Percentiles rank a stretch among this genome's conserved stretches.
Conservation (phyloP, 2,113 vertebrate species). For the Myiozetetes cayanensis region DNA sequence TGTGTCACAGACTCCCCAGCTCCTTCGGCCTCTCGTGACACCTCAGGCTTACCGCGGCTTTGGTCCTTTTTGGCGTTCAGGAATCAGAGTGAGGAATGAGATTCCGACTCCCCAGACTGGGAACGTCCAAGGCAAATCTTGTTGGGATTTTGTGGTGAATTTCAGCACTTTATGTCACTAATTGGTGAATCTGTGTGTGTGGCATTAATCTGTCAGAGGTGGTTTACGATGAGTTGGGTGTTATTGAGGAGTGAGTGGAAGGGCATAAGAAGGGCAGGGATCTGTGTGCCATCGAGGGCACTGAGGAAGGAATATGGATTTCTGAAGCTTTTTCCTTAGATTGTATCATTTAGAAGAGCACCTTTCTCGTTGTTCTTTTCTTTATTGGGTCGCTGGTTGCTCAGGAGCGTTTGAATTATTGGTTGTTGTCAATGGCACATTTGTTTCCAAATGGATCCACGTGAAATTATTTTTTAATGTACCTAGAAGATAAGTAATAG, state of each 20-base stretch:
- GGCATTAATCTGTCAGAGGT: background rate
- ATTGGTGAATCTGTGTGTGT: background rate
- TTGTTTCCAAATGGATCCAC: background rate
- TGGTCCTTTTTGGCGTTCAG: constrained; percentile 44
- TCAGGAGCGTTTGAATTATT: background rate
- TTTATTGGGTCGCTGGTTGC: background rate
- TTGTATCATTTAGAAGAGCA: background rate
- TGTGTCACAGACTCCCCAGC: constrained; percentile 21
- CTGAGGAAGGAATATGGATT: background rate
- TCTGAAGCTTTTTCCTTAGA: background rate
- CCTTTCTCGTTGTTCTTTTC: background rate
- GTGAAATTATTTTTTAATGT: constrained; percentile 3
- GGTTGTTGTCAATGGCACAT: background rate
- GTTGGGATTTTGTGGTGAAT: background rate
- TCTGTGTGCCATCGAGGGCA: background rate
- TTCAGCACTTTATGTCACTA: background rate
- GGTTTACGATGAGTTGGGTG: background rate
- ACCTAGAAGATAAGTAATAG: background rate
- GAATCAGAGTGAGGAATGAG: background rate
- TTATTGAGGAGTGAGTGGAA: background rate
- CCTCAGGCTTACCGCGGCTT: background rate
- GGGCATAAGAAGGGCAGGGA: background rate
- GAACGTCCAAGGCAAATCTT: background rate
- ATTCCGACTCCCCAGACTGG: background rate
- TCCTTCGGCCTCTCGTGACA: constrained; percentile 32